Base-by-base conservation (phyloP, 2,888 invertebrate genomes). In the Hyposoter didymator region DNA sequence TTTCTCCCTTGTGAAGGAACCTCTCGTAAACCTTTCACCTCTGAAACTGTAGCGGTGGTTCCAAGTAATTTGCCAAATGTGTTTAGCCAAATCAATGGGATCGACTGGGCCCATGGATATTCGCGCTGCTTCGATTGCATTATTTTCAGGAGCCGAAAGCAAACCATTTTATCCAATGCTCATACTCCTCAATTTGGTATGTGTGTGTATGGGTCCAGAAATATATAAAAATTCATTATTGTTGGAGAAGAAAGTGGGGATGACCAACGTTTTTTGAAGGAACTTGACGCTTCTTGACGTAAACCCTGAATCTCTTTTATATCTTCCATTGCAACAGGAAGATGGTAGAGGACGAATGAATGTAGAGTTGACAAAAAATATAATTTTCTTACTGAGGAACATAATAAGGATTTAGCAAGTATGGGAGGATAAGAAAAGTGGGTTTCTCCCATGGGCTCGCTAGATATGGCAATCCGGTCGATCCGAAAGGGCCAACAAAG, bases 21-120 rank as follows among this genome's bases (percentile, higher is more conserved):
- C 39, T 10, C 47, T 17, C 43, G 45, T 22, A n/a, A 12, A 19
- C 55, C 75, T 73, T 69, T 28, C 45, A 70, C 35, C 49, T 49
- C 47, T 73, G 35, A 28, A 45, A 7, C 70, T 32, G 43, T 19
- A 28, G 69, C 28, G 43, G 43, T 10, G 45, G 32, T 82, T 85
- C 75, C 79, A 76, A 85, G 87, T 87, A 88, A 85, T 88, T 87
- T 85, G 78, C 84, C 82, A n/a, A n/a, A n/a, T n/a, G n/a, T n/a
- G 87, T 88, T 87, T 85, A 84, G 59, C 75, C 85, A 67, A 88
- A 85, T 88, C 85, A 85, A 87, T 87, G 73, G 47, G 69, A 80
- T 72, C 55, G 59, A 76, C 75, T 76, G 35, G 49, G 59, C 59
- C 32, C 75, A 32, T 64, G 35, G 79, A 79, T 81, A 85, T 85